Base-by-base conservation (phyloP, 2,113 vertebrate species). In the Xiphophorus couchianus region DNA sequence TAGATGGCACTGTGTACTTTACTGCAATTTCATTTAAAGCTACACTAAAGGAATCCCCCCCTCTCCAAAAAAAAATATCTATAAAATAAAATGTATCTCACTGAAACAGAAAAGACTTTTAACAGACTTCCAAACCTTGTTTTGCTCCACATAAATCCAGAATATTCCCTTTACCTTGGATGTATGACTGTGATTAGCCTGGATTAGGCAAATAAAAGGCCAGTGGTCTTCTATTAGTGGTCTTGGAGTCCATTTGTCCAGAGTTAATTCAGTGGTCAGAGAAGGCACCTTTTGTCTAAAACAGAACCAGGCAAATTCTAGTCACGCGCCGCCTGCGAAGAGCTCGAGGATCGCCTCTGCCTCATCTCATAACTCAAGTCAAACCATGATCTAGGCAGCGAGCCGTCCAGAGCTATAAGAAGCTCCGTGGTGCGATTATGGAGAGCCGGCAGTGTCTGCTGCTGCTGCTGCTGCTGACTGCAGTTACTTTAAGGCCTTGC, bases 201-300 rank as follows among this genome's bases (percentile, higher is more conserved):
- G 3, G 54, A 91, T 92, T 89, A 66, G 35, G 74, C 65, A 87
- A 93, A 92, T 74, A 42, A 78, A 65, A 83, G 88, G 86, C 87
- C 61, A 69, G 66, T 58, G 67, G 90, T 81, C 67, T 69, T 80
- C 74, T 64, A 93, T 94, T 91, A 93, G 74, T 39, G 60, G 44
- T 63, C 62, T 70, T 35, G 51, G 44, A 76, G 77, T 62, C 44
- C 25, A 42, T 54, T 3, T 73, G 69, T 66, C 69, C 69, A 68
- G 39, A 48, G 48, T 78, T 66, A n/a, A 44, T 76, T 78, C 73
- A 63, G 61, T 73, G 62, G n/a, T 61, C 54, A 76, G 44, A 90
- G 88, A 92, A 71, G 73, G 81, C 30, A 30, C 62, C 77, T 85
- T 86, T 93, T 72, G 82, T 28, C 68, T 22, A 68, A 76, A 71